phyloP scores from a whole-genome alignment of 2,888 invertebrate species.

The Harpalus rufipes region DNA sequence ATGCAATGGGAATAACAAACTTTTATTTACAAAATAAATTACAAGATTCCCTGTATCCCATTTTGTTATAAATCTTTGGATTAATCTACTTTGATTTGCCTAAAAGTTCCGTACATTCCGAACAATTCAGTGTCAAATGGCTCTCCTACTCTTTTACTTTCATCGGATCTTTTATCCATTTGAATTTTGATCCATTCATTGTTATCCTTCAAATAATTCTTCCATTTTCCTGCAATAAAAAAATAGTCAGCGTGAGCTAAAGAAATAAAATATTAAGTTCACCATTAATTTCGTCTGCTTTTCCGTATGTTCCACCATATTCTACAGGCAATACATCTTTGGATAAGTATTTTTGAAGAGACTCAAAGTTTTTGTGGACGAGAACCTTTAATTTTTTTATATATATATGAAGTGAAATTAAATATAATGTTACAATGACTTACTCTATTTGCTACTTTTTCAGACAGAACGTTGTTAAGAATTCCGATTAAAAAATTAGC shows the following conservation, averaged over 20 bases:
- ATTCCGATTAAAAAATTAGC: not conserved
- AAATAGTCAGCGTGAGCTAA: too few relatives aligned
- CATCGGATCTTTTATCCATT: conserved; percentile 56
- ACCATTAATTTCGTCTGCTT: conserved; percentile 1
- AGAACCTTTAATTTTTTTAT: too few relatives aligned
- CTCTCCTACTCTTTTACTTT: conserved; percentile 26
- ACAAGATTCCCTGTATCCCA: too few relatives aligned
- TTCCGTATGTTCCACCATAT: conserved; percentile 50
- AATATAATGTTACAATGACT: too few relatives aligned
- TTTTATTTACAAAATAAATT: too few relatives aligned
- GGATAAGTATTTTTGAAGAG: conserved; percentile 26
- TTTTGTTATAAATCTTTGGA: too few relatives aligned
- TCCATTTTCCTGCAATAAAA: conserved; percentile 44
- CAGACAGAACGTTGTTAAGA: not conserved
- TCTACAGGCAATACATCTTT: conserved; percentile 46
- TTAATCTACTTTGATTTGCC: too few relatives aligned
- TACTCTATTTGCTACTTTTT: conserved; percentile 30
- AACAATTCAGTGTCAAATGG: conserved; percentile 31
- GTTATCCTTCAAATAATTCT: conserved; percentile 32
- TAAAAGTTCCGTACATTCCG: conserved; percentile 43
- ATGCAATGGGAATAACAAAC: too few relatives aligned
- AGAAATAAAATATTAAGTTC: not conserved
- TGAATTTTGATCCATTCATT: conserved; percentile 39
- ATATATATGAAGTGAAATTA: too few relatives aligned
- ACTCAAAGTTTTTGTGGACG: conserved; percentile 34